Conservation (phyloP, 2,797 vertebrate genomes). For the Pygocentrus nattereri region DNA sequence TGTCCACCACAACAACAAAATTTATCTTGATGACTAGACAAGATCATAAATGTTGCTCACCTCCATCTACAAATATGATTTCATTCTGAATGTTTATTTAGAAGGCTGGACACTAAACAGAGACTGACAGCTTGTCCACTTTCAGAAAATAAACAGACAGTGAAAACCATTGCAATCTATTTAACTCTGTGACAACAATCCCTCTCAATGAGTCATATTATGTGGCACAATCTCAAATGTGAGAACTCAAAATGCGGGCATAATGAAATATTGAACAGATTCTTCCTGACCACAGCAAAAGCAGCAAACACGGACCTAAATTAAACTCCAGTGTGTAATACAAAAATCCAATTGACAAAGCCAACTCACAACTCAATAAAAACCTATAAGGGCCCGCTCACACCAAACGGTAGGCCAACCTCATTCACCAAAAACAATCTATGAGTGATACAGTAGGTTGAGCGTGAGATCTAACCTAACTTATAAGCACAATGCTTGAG, state of each 20-base stretch:
- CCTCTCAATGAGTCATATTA: background rate
- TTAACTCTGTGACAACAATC: background rate
- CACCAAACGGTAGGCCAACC: background rate
- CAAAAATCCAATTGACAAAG: background rate
- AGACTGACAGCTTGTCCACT: background rate
- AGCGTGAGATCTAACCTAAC: background rate
- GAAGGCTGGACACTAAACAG: background rate
- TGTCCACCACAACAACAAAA: no score
- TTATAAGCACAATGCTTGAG: background rate
- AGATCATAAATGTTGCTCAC: no score
- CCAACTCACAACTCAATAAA: background rate
- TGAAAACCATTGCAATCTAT: background rate
- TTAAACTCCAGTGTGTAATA: background rate
- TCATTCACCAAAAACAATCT: background rate
- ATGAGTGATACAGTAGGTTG: background rate
- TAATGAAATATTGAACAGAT: conserved; percentile 31
- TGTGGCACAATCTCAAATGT: conserved; percentile 4
- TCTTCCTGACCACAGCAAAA: conserved; percentile 7
- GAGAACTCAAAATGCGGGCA: conserved; percentile 1
- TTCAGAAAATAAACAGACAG: background rate
- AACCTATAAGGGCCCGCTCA: background rate
- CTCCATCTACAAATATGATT: no score
- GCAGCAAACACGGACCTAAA: background rate
- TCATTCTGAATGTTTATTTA: no score
- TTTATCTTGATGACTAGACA: no score